These are phyloP conservation scores for Poecilia latipinna DNA, from an alignment of 2,113 vertebrate species.

Conservation along the genomic window DNA sequence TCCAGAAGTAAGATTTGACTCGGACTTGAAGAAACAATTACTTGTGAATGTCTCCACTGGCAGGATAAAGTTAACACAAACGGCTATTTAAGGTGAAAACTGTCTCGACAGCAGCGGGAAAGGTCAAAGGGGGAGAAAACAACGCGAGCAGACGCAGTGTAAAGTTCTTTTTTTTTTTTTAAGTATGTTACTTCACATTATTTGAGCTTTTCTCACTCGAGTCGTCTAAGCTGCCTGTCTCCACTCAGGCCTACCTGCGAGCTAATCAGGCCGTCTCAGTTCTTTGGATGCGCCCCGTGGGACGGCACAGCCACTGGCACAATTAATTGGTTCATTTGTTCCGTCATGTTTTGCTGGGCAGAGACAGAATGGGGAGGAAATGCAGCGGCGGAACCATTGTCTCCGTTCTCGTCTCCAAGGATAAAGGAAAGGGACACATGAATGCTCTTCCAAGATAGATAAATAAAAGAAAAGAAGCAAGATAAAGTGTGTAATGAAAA, in stretches of 20 bases:
- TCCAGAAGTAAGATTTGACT: too few relatives aligned
- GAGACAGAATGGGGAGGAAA: conserved; percentile 75
- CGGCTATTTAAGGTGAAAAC: conserved; percentile 37
- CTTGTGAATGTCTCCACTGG: too few relatives aligned
- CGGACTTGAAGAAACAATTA: too few relatives aligned
- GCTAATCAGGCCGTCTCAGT: conserved; percentile 78
- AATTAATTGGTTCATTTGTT: conserved; percentile 85
- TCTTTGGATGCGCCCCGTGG: conserved; percentile 63
- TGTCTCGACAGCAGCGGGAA: conserved; percentile 39
- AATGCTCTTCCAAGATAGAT: conserved; percentile 71
- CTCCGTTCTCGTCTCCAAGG: conserved; percentile 70
- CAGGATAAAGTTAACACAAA: conserved; percentile 23
- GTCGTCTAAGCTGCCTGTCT: conserved; percentile 58
- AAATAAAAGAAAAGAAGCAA: conserved; percentile 69
- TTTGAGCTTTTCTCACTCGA: conserved; percentile 49
- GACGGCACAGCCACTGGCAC: conserved; percentile 72
- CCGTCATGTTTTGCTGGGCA: conserved; percentile 81
- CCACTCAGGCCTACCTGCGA: conserved; percentile 74
- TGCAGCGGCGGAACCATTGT: conserved; percentile 71
- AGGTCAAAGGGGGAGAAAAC: conserved; percentile 25
- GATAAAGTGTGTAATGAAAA: conserved; percentile 73
- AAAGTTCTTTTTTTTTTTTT: not conserved
- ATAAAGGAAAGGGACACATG: conserved; percentile 75
- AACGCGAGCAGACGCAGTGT: conserved; percentile 32
- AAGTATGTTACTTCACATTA: conserved; percentile 33